A percentile compares a stretch with the other conserved stretches of the same genome.
These are phyloP conservation scores for Macrophya annulata DNA, from an alignment of 2,888 invertebrate species.

Conservation along the genomic window DNA sequence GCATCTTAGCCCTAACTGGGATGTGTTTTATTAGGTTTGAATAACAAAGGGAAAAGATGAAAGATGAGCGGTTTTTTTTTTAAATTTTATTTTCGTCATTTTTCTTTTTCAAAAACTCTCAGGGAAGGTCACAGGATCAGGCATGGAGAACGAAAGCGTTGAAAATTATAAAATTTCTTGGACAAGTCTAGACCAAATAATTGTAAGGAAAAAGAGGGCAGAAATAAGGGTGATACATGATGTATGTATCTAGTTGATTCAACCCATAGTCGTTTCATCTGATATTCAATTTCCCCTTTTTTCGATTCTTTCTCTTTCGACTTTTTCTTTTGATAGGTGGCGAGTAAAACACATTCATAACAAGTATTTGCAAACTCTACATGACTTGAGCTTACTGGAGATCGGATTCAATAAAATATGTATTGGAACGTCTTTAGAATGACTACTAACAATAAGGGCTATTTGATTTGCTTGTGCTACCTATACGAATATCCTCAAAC, in stretches of 20 bases:
- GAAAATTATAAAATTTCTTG: neutral
- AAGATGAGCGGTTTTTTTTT: neutral
- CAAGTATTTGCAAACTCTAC: neutral
- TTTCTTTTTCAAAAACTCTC: neutral
- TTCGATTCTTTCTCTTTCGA: neutral
- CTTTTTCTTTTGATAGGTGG: neutral
- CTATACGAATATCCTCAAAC: neutral
- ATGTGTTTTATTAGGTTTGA: neutral
- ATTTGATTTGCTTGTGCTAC: neutral
- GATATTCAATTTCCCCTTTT: neutral
- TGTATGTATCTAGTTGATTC: neutral
- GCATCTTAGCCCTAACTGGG: neutral
- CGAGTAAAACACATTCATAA: neutral
- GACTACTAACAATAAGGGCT: neutral
- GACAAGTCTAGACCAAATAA: neutral
- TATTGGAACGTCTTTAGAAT: neutral
- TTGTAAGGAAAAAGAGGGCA: neutral
- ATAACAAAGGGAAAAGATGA: neutral
- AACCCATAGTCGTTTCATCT: neutral
- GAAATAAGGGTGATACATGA: neutral
- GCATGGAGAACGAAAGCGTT: neutral
- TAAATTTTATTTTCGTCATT: neutral
- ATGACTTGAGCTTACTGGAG: neutral
- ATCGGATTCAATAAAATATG: neutral
- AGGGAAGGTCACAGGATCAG: neutral